Evolutionary conservation across 2,113 vertebrate species (phyloP), one percentile per base, ranked within the genome.

Genomic region (Catharus fuscescens): DNA sequence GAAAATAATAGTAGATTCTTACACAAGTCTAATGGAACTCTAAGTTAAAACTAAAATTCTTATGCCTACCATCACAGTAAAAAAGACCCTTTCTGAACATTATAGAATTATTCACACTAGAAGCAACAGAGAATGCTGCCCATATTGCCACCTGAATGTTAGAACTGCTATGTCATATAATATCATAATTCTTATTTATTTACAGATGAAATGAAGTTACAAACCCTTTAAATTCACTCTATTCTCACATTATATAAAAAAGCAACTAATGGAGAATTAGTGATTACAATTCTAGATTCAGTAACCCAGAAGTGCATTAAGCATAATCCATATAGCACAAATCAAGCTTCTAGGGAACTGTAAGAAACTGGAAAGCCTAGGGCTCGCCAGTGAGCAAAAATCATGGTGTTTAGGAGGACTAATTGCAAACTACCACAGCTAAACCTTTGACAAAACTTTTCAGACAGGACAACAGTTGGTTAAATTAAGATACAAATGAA

Each of bases 391-490:
- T 9, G 14, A 81, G 26, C 10, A 71, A 54, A 90, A 38, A 0
- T 8, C 29, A 17, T 5, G 5, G 4, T 42, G 7, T 42, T 57
- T 31, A 66, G 18, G 7, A 78, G 8, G 9, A 29, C 5, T 74
- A 45, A 62, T 5, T 26, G 23, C 26, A 34, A 69, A 44, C 4
- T n/a, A 34, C 10, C 38, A 47, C 1, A 4, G 15, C n/a, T 20
- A 53, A 71, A 66, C 10, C 8, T 42, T 31, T 42, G 9, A 80
- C 15, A 84, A 40, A 65, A 2, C 13, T 52, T 47, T 31, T 83
- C 42, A 57, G 18, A 40, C 0, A 56, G 23, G 14, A 28, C 31
- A 65, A n/a, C 9, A 48, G 34, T 3, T 10, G 1, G 5, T 3
- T 72, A 19, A 69, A 56, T 47, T 86, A 36, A 57, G 28, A 83